Conservation (phyloP, 2,888 invertebrate genomes). For the Ephialtes manifestator region DNA sequence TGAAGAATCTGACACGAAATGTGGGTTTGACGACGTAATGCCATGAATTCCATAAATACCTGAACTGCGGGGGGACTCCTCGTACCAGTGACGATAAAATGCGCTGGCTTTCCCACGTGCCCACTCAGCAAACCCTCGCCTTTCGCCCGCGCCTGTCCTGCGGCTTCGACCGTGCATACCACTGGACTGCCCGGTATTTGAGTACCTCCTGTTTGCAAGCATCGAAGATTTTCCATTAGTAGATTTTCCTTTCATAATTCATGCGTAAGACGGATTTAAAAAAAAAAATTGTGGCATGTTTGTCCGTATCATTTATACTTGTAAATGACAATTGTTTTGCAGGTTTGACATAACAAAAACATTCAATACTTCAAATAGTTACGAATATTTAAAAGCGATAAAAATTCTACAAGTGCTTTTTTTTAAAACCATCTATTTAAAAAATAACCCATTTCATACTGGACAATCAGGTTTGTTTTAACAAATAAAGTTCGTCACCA, state of each 20-base stretch:
- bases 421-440: too few relatives aligned
- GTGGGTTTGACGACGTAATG: neutral
- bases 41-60: conserved; percentile 69
- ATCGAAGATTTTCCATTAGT: conserved; percentile 2
- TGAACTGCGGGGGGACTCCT: conserved; percentile 84
- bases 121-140: conserved; percentile 88
- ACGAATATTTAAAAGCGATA: too few relatives aligned
- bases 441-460: too few relatives aligned
- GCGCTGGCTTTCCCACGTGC: conserved; percentile 87
- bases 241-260: neutral
- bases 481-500: too few relatives aligned
- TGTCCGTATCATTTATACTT: neutral
- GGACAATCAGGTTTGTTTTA: too few relatives aligned
- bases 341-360: too few relatives aligned
- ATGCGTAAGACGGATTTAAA: neutral
- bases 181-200: conserved; percentile 86
- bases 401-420: too few relatives aligned
- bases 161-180: conserved; percentile 88
- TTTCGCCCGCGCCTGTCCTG: conserved; percentile 88
- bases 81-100: conserved; percentile 86
- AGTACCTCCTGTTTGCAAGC: conserved; percentile 80
- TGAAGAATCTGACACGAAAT: neutral
- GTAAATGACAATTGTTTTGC: too few relatives aligned
- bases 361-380: too few relatives aligned
- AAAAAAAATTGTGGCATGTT: neutral